phyloP scores from a whole-genome alignment of 92 coral and sea anemone species.

The Umimayanthus chanpuru region DNA sequence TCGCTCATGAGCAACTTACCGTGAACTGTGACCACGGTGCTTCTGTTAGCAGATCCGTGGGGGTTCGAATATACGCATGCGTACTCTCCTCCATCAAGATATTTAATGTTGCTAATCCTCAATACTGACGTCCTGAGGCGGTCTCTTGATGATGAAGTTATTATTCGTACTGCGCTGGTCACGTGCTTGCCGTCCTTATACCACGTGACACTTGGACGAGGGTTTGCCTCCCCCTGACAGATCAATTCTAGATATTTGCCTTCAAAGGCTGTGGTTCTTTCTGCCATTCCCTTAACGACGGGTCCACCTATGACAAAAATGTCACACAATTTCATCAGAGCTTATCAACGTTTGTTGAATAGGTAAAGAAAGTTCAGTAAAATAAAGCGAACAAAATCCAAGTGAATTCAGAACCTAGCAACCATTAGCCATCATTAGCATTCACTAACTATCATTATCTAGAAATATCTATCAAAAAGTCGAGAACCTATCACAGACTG shows the following conservation, averaged over 20 bases:
- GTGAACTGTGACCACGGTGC: not conserved
- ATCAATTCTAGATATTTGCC: not conserved
- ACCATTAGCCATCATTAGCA: no score
- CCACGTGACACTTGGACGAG: constrained; percentile 16
- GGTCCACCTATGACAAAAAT: not conserved
- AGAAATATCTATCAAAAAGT: no score
- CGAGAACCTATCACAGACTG: no score
- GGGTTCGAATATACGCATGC: not conserved
- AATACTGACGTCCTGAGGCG: not conserved
- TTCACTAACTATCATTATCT: no score
- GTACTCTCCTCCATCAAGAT: not conserved
- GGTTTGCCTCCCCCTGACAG: not conserved
- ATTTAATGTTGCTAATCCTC: not conserved
- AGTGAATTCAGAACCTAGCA: no score
- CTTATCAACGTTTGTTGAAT: no score
- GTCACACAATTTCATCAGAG: no score
- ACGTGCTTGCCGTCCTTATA: not conserved
- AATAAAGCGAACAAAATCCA: no score
- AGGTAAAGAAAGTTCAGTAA: no score
- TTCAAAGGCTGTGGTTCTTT: not conserved
- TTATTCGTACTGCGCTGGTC: not conserved
- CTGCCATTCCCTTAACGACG: not conserved
- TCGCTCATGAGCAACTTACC: not conserved
- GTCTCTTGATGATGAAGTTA: no score
- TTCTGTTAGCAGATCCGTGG: not conserved